These are phyloP conservation scores for Mesorhabditis spiculigera DNA, from an alignment of 2,888 invertebrate species.

Conservation along the genomic window DNA sequence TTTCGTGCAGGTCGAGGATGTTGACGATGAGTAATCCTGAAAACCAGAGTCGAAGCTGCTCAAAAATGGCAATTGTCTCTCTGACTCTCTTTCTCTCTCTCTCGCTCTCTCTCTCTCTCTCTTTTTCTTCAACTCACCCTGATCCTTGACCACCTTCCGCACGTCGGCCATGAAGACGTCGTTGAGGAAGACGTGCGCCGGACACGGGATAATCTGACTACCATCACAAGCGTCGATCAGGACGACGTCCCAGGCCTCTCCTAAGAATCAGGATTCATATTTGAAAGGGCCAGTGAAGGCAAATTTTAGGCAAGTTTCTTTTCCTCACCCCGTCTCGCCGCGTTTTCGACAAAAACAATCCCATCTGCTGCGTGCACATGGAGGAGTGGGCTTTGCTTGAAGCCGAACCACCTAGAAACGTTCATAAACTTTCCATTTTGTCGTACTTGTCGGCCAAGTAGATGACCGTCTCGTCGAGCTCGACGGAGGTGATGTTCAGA, in stretches of 20 bases:
- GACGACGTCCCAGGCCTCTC: conserved; percentile 21
- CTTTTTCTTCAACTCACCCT: neutral
- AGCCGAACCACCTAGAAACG: conserved; percentile 18
- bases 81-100: no score
- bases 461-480: conserved; percentile 23
- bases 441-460: conserved; percentile 34
- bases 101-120: no score
- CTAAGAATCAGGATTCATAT: neutral
- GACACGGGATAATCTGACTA: conserved; percentile 20
- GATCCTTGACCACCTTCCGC: conserved; percentile 6
- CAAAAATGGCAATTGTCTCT: no score
- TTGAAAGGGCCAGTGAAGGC: neutral
- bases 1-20: neutral
- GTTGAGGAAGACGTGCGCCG: conserved; percentile 19
- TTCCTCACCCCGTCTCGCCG: neutral
- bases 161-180: conserved; percentile 12
- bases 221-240: conserved; percentile 31
- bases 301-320: no score
- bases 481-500: conserved; percentile 32
- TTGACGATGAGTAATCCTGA: neutral
- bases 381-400: neutral
- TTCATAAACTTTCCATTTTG: conserved; percentile 8
- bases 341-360: neutral
- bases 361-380: neutral
- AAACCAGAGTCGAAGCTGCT: no score